Conservation (phyloP, 2,888 invertebrate species). For the Deroplatys truncata region DNA sequence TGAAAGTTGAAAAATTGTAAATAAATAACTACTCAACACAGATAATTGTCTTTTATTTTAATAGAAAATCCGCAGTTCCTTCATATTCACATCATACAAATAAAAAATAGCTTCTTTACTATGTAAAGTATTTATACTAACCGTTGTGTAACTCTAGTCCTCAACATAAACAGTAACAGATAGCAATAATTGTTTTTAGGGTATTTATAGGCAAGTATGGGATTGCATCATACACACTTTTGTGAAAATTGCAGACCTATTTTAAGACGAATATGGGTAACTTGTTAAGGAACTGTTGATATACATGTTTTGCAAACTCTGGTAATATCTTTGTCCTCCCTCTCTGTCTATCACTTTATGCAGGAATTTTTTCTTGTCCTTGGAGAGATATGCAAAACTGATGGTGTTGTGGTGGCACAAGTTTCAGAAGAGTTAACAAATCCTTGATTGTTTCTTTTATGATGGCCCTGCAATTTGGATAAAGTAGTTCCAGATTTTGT, state of each 20-base stretch:
- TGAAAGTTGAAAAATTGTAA: too few relatives aligned
- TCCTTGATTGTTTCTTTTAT: neutral
- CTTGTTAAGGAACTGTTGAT: neutral
- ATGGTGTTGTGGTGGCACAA: neutral
- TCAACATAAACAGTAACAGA: neutral
- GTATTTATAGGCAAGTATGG: neutral
- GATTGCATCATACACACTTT: neutral
- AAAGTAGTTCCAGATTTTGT: neutral
- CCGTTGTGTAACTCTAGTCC: neutral
- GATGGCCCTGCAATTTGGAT: neutral
- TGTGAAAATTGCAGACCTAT: neutral
- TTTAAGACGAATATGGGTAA: neutral
- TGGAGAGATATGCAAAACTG: neutral
- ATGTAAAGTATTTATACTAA: neutral
- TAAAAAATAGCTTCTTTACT: too few relatives aligned
- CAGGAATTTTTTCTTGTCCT: neutral
- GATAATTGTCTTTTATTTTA: too few relatives aligned
- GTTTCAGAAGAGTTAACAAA: neutral
- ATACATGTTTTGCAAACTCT: too few relatives aligned
- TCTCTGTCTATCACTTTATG: neutral
- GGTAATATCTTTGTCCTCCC: neutral
- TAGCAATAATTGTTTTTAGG: neutral
- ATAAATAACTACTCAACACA: too few relatives aligned
- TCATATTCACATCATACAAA: too few relatives aligned
- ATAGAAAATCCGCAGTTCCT: too few relatives aligned